Evolutionary conservation across 2,113 vertebrate species (phyloP).

Genomic region (Arenaria interpres): DNA sequence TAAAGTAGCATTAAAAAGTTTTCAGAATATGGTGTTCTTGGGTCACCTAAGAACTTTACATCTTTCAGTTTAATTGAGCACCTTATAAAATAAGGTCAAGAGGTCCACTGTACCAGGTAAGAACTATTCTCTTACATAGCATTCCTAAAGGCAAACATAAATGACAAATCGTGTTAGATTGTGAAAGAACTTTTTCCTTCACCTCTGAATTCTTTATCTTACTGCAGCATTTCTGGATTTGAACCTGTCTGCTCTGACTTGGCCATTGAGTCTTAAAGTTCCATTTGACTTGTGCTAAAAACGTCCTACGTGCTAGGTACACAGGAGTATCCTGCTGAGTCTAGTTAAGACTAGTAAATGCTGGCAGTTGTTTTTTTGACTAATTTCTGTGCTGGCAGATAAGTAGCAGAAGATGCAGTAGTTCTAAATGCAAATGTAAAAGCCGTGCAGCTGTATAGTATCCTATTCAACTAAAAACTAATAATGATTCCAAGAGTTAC

Average conservation of each 20-base stretch:
- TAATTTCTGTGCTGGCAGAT: neutral
- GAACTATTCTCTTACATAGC: neutral
- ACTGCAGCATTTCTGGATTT: slow-evolving; percentile 12
- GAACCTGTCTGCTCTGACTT: slow-evolving; percentile 1
- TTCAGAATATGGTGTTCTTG: neutral
- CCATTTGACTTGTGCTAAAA: slow-evolving; percentile 21
- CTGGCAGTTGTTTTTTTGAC: neutral
- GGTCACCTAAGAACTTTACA: neutral
- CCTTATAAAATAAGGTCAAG: neutral
- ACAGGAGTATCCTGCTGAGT: neutral
- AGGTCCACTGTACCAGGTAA: neutral
- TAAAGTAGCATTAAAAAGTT: neutral
- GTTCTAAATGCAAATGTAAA: neutral
- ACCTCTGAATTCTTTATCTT: slow-evolving; percentile 10
- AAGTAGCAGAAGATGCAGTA: neutral
- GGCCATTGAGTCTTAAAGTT: slow-evolving; percentile 9
- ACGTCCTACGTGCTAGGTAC: neutral
- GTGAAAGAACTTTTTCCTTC: neutral
- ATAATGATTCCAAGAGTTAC: neutral
- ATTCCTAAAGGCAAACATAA: neutral
- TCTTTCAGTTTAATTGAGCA: neutral
- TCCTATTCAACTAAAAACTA: neutral
- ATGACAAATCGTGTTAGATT: neutral
- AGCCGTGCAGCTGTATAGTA: neutral
- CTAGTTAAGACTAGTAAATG: neutral